phyloP scores from a whole-genome alignment of 2,888 invertebrate species.

The Hirtodrosophila histrioides region DNA sequence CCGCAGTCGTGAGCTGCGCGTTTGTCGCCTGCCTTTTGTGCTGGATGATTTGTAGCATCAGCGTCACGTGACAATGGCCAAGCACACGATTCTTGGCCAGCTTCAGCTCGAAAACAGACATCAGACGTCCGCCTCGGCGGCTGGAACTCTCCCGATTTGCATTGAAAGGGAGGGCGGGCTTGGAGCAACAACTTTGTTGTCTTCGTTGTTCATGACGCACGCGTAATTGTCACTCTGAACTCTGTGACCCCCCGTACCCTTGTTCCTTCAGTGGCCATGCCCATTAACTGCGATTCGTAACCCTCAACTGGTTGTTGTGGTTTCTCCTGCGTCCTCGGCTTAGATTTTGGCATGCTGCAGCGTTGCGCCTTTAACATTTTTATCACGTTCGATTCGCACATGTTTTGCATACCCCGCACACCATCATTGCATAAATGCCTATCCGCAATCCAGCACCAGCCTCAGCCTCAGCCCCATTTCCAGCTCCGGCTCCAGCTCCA shows the following conservation, averaged over 20 bases:
- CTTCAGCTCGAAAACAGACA: slow-evolving; percentile 43
- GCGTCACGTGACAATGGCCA: slow-evolving; percentile 84
- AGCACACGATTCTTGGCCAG: slow-evolving; percentile 80
- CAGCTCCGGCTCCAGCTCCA: slow-evolving; percentile 3
- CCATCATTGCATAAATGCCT: slow-evolving; percentile 47
- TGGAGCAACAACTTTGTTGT: slow-evolving; percentile 35
- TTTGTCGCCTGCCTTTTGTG: slow-evolving; percentile 75
- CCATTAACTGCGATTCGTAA: slow-evolving; percentile 78
- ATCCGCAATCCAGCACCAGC: slow-evolving; percentile 44
- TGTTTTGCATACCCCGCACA: slow-evolving; percentile 81
- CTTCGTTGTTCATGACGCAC: slow-evolving; percentile 50
- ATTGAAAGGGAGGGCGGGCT: slow-evolving; percentile 26
- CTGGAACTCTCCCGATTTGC: slow-evolving; percentile 51
- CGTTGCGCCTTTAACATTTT: slow-evolving; percentile 71
- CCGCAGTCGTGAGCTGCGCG: slow-evolving; percentile 79
- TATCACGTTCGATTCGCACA: slow-evolving; percentile 82
- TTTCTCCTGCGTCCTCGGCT: slow-evolving; percentile 16
- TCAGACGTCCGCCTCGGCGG: slow-evolving; percentile 7
- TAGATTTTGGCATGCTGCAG: slow-evolving; percentile 54
- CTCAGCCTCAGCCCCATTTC: slow-evolving; percentile 17
- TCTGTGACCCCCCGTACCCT: slow-evolving; percentile 31
- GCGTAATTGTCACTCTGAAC: slow-evolving; percentile 78
- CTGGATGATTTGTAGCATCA: slow-evolving; percentile 83
- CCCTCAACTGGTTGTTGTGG: slow-evolving; percentile 35
- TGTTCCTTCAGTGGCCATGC: slow-evolving; percentile 3